Evolutionary conservation across 2,797 vertebrate species (phyloP).

Genomic region (Oreochromis mossambicus): DNA sequence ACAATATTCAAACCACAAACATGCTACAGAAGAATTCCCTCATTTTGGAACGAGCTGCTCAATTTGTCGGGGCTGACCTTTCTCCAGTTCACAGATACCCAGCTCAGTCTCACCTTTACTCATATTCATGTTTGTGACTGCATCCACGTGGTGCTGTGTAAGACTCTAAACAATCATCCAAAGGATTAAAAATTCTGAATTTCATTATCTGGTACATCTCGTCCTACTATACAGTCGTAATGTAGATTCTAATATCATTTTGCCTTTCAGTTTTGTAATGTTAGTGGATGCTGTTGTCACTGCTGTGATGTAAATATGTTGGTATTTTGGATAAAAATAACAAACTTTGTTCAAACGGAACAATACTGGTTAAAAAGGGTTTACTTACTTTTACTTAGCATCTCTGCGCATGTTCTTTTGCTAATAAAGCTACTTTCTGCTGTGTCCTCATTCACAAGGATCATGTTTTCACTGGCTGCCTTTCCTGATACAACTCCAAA

Average conservation of each 20-base stretch:
- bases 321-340: neutral
- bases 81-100: neutral
- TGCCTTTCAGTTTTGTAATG: fast-evolving
- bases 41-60: neutral
- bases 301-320: neutral
- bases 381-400: neutral
- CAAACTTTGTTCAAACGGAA: neutral
- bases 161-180: neutral
- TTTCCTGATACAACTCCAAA: neutral
- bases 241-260: neutral
- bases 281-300: neutral
- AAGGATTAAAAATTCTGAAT: neutral
- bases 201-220: neutral
- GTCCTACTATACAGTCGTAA: neutral
- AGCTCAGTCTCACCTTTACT: neutral
- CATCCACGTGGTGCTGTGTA: neutral
- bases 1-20: neutral
- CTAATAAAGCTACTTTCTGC: neutral
- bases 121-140: neutral
- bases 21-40: neutral
- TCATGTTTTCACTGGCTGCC: neutral
- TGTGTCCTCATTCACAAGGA: neutral
- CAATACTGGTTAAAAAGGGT: neutral
- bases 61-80: neutral
- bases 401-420: neutral